Conservation (phyloP, 2,888 invertebrate genomes). For the Nephrotoma flavescens region DNA sequence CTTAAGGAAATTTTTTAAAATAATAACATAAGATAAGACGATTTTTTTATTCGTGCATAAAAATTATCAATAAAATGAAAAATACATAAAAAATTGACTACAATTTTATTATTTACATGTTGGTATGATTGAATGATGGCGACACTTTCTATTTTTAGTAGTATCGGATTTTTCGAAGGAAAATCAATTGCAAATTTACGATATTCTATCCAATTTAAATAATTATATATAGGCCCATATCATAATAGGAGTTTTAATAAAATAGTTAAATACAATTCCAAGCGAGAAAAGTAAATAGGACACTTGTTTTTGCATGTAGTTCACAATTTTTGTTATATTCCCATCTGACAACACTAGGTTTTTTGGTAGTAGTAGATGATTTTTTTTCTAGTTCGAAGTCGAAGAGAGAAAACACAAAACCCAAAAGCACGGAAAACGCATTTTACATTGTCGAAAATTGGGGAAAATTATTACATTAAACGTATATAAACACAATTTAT, state of each 20-base stretch:
- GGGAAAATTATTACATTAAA: neutral
- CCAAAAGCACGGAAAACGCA: slow-evolving; percentile 4
- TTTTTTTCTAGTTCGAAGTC: neutral
- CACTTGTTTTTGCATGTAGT: neutral
- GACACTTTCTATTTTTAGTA: slow-evolving; percentile 4
- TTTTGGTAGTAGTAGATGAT: neutral
- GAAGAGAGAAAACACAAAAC: neutral
- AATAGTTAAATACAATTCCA: neutral
- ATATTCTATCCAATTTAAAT: neutral
- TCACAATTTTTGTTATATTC: neutral
- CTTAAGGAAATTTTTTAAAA: neutral
- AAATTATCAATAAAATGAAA: neutral
- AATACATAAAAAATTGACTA: neutral
- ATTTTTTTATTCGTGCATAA: neutral
- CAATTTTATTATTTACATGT: slow-evolving; percentile 1
- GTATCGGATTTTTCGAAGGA: neutral
- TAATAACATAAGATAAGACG: neutral
- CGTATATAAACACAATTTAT: neutral
- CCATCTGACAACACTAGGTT: neutral
- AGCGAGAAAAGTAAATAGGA: neutral
- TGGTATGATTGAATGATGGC: slow-evolving; percentile 3
- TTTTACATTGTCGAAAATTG: neutral
- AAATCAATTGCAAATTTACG: neutral
- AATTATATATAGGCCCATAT: neutral
- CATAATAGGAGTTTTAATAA: neutral